Base-by-base conservation (phyloP, 1,140 invertebrate species). In the Pollicipes pollicipes region DNA sequence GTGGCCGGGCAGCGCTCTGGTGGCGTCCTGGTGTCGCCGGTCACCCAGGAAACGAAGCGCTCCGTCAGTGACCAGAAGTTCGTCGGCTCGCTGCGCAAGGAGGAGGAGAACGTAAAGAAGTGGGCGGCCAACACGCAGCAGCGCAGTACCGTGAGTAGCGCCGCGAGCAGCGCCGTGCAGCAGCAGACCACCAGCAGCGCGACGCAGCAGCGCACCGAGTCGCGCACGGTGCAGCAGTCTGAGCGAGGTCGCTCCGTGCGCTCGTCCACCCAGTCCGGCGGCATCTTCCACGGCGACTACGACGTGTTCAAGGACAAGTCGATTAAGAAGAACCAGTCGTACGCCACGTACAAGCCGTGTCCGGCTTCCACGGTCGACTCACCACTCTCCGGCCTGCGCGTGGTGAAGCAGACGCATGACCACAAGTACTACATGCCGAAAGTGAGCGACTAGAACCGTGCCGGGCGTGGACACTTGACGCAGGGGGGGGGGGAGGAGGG, bases 341-440 rank as follows among this genome's bases (percentile, higher is more conserved):
- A 58, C 45, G 45, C 45, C 6, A 58, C 45, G 10, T 58, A 58
- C 45, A 58, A 58, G 45, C 45, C 45, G 45, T 58, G 45, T 21
- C 45, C 45, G 45, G 45, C 45, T 10, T 10, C 45, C 2, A 21
- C 24, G 6, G 45, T 58, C 45, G 45, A 58, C 45, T 58, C 45
- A 21, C 45, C 45, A 10, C 2, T 21, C 13, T 58, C 45, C 8
- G 24, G 24, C 6, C 6, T 58, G 45, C 45, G 45, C 17, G 13
- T 21, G 45, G 45, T 58, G 2, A 21, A 21, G 2, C 45, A 58
- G 45, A 13, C 45, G 45, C 45, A 58, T 21, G 45, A 58, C 45
- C 45, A 58, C 45, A 58, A 58, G 45, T 58, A 58, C 45, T 58
- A 58, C 45, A 58, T 58, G 45, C 45, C 45, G 45, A 58, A 58